Evolutionary conservation across 2,888 invertebrate species (phyloP).

Genomic region (Selenia dentaria): DNA sequence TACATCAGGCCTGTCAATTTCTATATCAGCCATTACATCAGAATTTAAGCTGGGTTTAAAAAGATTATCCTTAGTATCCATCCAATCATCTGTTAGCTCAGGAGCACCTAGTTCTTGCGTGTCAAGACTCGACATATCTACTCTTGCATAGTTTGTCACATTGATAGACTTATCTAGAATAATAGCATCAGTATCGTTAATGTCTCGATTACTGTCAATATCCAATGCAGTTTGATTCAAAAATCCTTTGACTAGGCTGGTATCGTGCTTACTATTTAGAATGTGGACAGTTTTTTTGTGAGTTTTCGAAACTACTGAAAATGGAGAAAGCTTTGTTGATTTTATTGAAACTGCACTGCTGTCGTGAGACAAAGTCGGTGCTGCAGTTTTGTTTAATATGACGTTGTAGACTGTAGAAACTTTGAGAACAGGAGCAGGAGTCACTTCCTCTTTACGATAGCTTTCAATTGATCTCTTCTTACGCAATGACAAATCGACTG

Average conservation of each 20-base stretch:
- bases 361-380: constrained; percentile 19
- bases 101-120: constrained; percentile 57
- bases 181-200: constrained; percentile 59
- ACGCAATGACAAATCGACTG: constrained; percentile 69
- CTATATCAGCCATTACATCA: constrained; percentile 69
- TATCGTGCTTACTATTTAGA: constrained; percentile 41
- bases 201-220: constrained; percentile 44
- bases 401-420: constrained; percentile 51
- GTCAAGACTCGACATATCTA: constrained; percentile 52
- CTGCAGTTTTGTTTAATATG: constrained; percentile 58
- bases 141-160: constrained; percentile 50
- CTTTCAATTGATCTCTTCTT: constrained; percentile 58
- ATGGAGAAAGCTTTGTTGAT: constrained; percentile 43
- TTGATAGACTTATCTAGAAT: constrained; percentile 63
- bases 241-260: constrained; percentile 56
- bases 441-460: constrained; percentile 25
- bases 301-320: constrained; percentile 56
- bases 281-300: constrained; percentile 55
- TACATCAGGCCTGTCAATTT: constrained; percentile 66
- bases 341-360: constrained; percentile 6
- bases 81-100: constrained; percentile 66
- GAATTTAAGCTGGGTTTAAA: constrained; percentile 58
- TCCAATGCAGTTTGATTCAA: constrained; percentile 73
- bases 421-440: constrained; percentile 32
- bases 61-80: constrained; percentile 58